Percentiles rank a stretch among this genome's conserved stretches.
phyloP scores from a whole-genome alignment of 2,797 vertebrate genomes.

The Eleutherodactylus coqui region DNA sequence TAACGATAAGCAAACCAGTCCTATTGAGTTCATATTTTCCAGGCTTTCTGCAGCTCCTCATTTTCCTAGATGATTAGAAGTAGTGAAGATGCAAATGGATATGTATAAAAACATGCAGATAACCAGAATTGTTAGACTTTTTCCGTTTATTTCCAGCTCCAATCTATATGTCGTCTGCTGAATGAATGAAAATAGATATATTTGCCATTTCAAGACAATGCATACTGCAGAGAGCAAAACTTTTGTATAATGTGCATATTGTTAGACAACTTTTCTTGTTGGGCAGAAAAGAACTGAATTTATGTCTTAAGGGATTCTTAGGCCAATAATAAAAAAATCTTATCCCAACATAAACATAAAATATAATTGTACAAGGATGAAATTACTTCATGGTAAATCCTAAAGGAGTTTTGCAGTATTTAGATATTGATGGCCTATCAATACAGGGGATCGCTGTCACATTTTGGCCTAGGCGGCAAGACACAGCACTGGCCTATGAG shows the following conservation, averaged over 20 bases:
- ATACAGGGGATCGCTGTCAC: no score
- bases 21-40: slow-evolving; percentile 10
- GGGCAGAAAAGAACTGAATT: not conserved
- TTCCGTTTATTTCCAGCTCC: not conserved
- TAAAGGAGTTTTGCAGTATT: no score
- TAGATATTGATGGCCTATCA: no score
- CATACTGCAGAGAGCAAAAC: not conserved
- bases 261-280: not conserved
- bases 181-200: slow-evolving; percentile 18
- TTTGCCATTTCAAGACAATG: not conserved
- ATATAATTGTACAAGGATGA: not conserved
- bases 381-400: not conserved
- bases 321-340: not conserved
- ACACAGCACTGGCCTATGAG: no score
- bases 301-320: not conserved
- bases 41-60: slow-evolving; percentile 2
- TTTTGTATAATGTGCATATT: not conserved
- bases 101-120: slow-evolving; percentile 29
- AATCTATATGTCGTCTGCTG: not conserved
- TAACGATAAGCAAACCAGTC: slow-evolving; percentile 15
- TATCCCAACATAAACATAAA: not conserved
- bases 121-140: not conserved
- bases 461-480: no score
- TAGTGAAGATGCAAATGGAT: slow-evolving; percentile 40
- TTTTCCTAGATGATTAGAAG: slow-evolving; percentile 32